Evolutionary conservation across 2,113 vertebrate genomes (phyloP).

Genomic region (Psettodes erumei): DNA sequence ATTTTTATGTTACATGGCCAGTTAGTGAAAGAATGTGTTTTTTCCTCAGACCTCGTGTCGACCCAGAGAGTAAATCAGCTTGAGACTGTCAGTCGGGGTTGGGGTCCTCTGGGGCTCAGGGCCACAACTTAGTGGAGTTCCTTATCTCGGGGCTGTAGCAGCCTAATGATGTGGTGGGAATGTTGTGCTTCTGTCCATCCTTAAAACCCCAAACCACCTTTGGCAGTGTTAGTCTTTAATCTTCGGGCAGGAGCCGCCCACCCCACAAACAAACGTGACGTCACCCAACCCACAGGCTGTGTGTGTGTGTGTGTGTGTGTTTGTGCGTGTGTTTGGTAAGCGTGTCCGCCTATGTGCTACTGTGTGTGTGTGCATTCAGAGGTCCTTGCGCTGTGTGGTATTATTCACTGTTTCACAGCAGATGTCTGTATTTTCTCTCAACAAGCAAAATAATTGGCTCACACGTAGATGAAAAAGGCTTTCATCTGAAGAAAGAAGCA

Average conservation of each 20-base stretch:
- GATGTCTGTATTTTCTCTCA: constrained; percentile 67
- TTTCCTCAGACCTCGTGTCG: constrained; percentile 45
- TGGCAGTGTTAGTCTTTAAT: constrained; percentile 61
- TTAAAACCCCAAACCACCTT: constrained; percentile 61
- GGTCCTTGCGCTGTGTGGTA: constrained; percentile 23
- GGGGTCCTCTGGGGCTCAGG: constrained; percentile 40
- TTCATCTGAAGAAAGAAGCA: constrained; percentile 58
- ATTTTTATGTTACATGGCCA: constrained; percentile 44
- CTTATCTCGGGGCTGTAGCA: constrained; percentile 62
- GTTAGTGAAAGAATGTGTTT: constrained; percentile 70
- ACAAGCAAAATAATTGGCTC: constrained; percentile 67
- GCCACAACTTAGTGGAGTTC: constrained; percentile 45
- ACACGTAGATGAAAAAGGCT: constrained; percentile 54
- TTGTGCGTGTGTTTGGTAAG: constrained; percentile 26
- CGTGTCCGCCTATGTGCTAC: not conserved
- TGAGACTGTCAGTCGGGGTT: constrained; percentile 62
- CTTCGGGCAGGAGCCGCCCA: constrained; percentile 49
- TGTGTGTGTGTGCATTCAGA: constrained; percentile 33
- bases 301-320: constrained; percentile 1
- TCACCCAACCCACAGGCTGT: constrained; percentile 60
- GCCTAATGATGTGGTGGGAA: constrained; percentile 62
- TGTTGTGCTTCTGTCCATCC: constrained; percentile 65
- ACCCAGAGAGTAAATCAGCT: constrained; percentile 66
- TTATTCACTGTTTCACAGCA: constrained; percentile 67
- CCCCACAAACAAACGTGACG: constrained; percentile 56